Base-by-base conservation (phyloP, 2,888 invertebrate genomes). In the Carterocephalus palaemon region DNA sequence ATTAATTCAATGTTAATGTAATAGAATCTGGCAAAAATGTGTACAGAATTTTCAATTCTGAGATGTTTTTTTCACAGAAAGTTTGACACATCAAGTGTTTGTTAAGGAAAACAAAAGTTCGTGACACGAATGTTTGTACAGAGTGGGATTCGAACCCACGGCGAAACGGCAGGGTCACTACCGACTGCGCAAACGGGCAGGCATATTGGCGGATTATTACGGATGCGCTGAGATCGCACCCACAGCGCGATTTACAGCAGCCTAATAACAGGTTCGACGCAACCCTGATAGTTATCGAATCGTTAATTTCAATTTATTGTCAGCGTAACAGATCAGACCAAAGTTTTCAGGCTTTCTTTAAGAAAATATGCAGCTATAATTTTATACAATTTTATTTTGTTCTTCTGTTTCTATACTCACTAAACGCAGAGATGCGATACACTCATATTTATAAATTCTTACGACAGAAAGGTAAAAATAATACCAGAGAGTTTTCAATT, bases 401-500 rank as follows among this genome's bases (percentile, higher is more conserved):
- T 40, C 40, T 9, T 16, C n/a, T 7, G 10, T 40, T n/a, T 7
- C 19, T 9, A 8, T 28, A 13, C 12, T 9, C 23, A 15, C 32
- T 23, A 17, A 32, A 22, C 31, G 24, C 29, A 13, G 9, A 4
- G 19, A 45, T 45, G 13, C 24, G 31, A 23, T 23, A 45, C 36
- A 5, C 23, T 22, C 16, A 26, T 36, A 36, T 31, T 31, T 37
- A 10, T 37, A 36, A 17, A n/a, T 17, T n/a, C n/a, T n/a, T 19
- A 49, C 48, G 48, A 56, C 52, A 57, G 57, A 54, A 52, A 53
- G 55, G 56, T 60, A 53, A 67, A 74, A 75, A 70, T 70, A 70
- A 64, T 64, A 64, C 28, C 22, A 57, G 57, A 64, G 64, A 63
- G 57, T 62, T 59, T 56, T 53, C 61, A 67, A 82, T 70, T 64